Base-by-base conservation (phyloP, 2,113 vertebrate species). In the Prolemur simus region DNA sequence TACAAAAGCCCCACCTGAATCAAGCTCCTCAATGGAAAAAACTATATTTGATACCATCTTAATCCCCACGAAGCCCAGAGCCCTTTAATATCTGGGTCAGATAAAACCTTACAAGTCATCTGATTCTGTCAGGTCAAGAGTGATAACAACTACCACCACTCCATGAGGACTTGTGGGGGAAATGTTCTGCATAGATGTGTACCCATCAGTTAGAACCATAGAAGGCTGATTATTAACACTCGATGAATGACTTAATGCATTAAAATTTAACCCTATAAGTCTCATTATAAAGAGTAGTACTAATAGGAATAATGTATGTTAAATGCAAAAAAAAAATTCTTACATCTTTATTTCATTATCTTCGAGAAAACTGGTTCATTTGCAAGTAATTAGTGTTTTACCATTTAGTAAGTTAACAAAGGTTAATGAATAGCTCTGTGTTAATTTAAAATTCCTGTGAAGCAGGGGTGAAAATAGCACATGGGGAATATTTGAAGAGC, bases 321-420 rank as follows among this genome's bases (percentile, higher is more conserved):
- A 85, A 89, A 77, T 49, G 42, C 71, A 12, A 68, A 88, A 89
- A 88, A 87, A 86, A 63, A 86, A 69, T 69, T 76, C 13, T 58
- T 32, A 17, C 13, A 12, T 64, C 58, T 90, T 73, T 64, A 64
- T 89, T 93, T 94, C 91, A 54, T 86, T 74, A 73, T 90, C 58
- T 74, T 93, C 42, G 66, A 95, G 87, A 89, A 91, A 87, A 94
- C 0, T 42, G 39, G 20, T 92, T 96, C 77, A 71, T 87, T 96
- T 52, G 76, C 73, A 69, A 89, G 71, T 73, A 95, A 34, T 95
- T 93, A 95, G 92, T 76, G 47, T 94, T 85, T 97, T 92, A 73
- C 60, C 60, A 34, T 90, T 96, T 96, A 86, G 66, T 77, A 73
- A 74, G 60, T 85, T 96, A 95, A 73, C 63, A 85, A 52, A 69